Conservation (phyloP, 2,797 vertebrate genomes). For the Cyclopterus lumpus region DNA sequence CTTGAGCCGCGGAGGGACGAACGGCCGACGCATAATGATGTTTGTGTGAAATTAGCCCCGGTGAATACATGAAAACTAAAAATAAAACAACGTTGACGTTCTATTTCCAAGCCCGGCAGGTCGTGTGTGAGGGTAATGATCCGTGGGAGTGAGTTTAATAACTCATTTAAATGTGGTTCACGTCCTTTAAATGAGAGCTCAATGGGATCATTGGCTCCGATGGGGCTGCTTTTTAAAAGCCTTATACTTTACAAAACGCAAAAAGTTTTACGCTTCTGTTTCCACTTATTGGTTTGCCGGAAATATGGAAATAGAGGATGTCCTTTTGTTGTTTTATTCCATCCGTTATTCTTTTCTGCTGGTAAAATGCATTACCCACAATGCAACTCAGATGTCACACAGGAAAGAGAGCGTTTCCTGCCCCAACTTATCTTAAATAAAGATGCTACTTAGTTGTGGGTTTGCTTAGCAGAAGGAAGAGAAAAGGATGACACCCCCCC, state of each 20-base stretch:
- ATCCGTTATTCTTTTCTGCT: not conserved
- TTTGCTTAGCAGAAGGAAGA: not conserved
- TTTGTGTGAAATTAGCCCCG: slow-evolving; percentile 75
- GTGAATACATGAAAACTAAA: slow-evolving; percentile 65
- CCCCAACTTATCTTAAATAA: not conserved
- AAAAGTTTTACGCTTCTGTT: not conserved
- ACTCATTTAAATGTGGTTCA: not conserved
- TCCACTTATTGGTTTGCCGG: not conserved
- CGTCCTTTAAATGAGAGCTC: slow-evolving; percentile 15
- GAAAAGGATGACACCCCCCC: too few relatives aligned
- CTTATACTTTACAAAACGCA: too few relatives aligned
- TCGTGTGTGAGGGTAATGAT: slow-evolving; percentile 16
- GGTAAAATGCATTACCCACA: not conserved
- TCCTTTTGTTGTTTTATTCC: not conserved
- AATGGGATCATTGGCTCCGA: not conserved
- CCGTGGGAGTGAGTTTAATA: slow-evolving; percentile 24
- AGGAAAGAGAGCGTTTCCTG: not conserved
- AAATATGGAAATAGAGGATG: not conserved
- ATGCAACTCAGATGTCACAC: not conserved
- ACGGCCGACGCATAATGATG: slow-evolving; percentile 73
- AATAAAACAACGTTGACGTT: too few relatives aligned
- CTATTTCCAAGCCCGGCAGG: slow-evolving; percentile 13
- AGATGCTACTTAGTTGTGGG: too few relatives aligned
- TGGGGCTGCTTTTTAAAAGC: not conserved
- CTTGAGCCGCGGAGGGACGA: slow-evolving; percentile 60